Conservation (phyloP, 1,140 invertebrate genomes). For the Caenorhabditis inopinata region DNA sequence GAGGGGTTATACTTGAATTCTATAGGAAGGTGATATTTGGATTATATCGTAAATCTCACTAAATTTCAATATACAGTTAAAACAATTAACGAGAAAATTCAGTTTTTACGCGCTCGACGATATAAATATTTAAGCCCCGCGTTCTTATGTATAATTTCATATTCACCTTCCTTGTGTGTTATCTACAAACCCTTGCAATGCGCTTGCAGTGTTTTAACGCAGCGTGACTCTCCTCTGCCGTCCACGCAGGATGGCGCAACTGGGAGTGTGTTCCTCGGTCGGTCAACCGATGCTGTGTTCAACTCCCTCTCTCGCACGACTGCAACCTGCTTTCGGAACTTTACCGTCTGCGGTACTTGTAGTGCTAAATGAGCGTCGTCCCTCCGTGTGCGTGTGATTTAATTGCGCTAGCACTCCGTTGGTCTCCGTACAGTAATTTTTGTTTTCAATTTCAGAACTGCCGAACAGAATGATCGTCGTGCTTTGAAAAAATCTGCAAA, state of each 20-base stretch:
- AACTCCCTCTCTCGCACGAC: background rate
- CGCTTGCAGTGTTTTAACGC: no score
- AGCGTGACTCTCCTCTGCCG: background rate
- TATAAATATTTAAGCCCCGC: no score
- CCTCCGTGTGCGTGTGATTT: constrained; percentile 23
- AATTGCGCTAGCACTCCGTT: constrained; percentile 27
- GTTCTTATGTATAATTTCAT: no score
- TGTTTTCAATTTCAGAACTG: background rate
- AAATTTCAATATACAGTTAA: no score
- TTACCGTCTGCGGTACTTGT: constrained; percentile 27
- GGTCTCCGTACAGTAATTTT: constrained; percentile 24
- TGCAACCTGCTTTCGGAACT: constrained; percentile 25
- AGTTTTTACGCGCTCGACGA: no score
- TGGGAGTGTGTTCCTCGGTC: background rate
- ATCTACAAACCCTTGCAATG: no score
- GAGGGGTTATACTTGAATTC: no score
- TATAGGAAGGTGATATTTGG: no score
- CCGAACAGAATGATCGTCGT: constrained; percentile 19
- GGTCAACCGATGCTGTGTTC: background rate
- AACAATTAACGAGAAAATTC: no score
- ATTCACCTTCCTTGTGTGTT: no score
- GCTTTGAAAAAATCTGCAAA: constrained; percentile 35
- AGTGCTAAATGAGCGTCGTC: constrained; percentile 21
- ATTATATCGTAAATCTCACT: no score
- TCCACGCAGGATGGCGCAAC: background rate